Percentiles rank a stretch among this genome's conserved stretches.
phyloP scores from a whole-genome alignment of 2,888 invertebrate genomes.

The Nomada ruficornis region DNA sequence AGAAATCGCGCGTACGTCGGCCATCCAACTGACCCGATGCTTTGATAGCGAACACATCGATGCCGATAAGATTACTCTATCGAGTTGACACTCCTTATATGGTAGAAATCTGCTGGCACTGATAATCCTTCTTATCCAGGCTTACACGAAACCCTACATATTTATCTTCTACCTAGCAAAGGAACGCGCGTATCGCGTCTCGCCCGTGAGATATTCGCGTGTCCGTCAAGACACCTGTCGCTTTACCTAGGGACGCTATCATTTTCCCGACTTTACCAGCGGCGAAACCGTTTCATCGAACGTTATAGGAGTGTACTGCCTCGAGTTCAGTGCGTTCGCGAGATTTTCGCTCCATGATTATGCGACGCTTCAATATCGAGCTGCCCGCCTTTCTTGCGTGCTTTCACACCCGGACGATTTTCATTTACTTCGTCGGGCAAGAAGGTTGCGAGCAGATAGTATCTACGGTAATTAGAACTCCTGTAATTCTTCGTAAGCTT shows the following conservation, averaged over 20 bases:
- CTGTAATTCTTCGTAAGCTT: slow-evolving; percentile 8
- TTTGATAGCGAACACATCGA: slow-evolving; percentile 33
- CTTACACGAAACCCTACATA: background rate
- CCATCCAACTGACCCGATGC: slow-evolving; percentile 44
- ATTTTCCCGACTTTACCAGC: background rate
- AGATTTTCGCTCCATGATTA: slow-evolving; percentile 29
- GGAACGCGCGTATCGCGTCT: background rate
- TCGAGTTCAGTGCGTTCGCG: background rate
- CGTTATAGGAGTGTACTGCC: background rate
- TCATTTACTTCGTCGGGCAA: background rate
- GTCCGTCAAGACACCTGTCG: no score
- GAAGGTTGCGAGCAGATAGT: background rate
- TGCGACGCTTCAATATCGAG: slow-evolving; percentile 16
- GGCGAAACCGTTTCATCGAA: background rate
- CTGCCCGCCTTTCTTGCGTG: slow-evolving; percentile 18
- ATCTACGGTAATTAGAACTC: slow-evolving; percentile 30
- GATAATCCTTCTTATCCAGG: slow-evolving; percentile 1
- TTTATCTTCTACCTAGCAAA: background rate
- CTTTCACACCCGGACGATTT: slow-evolving; percentile 31
- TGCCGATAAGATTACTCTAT: slow-evolving; percentile 69
- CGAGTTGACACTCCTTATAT: slow-evolving; percentile 41
- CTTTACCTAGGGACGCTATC: no score
- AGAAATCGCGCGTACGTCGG: background rate
- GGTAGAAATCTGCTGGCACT: slow-evolving; percentile 4
- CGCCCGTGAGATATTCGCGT: background rate